phyloP scores from a whole-genome alignment of 2,113 vertebrate species.

The Gavia stellata region DNA sequence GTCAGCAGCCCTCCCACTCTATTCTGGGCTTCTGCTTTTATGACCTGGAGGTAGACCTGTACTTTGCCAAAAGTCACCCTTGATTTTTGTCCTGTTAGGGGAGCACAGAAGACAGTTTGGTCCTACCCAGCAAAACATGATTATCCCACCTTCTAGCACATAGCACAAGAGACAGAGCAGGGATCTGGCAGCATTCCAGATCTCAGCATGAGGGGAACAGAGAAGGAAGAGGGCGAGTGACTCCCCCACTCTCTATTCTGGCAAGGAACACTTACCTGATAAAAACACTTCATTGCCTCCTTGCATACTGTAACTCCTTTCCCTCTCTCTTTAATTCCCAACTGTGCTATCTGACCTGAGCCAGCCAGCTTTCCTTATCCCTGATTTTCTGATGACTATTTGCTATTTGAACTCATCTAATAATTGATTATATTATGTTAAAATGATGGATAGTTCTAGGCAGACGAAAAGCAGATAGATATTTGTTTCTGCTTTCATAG shows the following conservation, averaged over 20 bases:
- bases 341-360: background rate
- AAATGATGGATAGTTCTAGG: background rate
- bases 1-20: background rate
- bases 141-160: background rate
- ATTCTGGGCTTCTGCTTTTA: background rate
- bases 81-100: background rate
- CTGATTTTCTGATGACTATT: background rate
- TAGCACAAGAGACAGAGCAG: background rate
- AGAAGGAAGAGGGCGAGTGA: background rate
- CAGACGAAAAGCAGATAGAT: background rate
- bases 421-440: background rate
- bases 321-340: background rate
- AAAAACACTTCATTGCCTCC: background rate
- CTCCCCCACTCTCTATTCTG: background rate
- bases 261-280: background rate
- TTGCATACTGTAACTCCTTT: background rate
- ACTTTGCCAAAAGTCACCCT: background rate
- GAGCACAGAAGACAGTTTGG: background rate
- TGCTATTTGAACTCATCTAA: background rate
- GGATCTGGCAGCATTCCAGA: background rate
- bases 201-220: background rate
- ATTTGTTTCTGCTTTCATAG: background rate
- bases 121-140: background rate
- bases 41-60: too few relatives aligned
- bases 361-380: background rate